A percentile compares a stretch with the other conserved stretches of the same genome.
These are phyloP conservation scores for Perithous albicinctus DNA, from an alignment of 2,888 invertebrate genomes.

Conservation along the genomic window DNA sequence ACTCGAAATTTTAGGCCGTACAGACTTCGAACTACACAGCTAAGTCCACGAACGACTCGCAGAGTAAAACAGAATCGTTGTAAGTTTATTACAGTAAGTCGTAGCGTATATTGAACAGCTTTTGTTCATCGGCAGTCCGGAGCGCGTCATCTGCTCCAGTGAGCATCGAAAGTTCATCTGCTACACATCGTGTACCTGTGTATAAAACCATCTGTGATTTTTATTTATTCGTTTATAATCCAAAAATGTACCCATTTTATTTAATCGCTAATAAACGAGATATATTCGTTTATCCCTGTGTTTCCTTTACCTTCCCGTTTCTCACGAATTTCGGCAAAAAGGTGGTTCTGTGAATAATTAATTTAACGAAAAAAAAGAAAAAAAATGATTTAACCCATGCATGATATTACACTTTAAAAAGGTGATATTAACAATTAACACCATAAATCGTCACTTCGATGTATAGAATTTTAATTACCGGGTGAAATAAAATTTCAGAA, in stretches of 20 bases:
- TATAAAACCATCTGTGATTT: constrained; percentile 41
- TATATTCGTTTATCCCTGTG: background rate
- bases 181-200: constrained; percentile 34
- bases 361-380: background rate
- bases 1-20: no score
- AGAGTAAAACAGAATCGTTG: constrained; percentile 24
- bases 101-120: background rate
- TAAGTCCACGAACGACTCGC: constrained; percentile 3
- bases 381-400: constrained; percentile 43
- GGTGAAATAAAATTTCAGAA: constrained; percentile 28
- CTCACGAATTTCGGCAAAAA: constrained; percentile 35
- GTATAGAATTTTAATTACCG: background rate
- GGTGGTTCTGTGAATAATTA: constrained; percentile 46
- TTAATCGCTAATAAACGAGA: constrained; percentile 11
- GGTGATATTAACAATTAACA: constrained; percentile 29
- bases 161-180: constrained; percentile 8
- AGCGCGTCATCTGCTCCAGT: constrained; percentile 14
- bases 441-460: background rate
- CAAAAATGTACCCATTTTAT: constrained; percentile 40
- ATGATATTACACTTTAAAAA: constrained; percentile 26
- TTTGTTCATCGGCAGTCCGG: constrained; percentile 26
- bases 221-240: constrained; percentile 13
- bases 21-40: constrained; percentile 10
- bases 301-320: constrained; percentile 33
- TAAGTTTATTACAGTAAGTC: background rate